phyloP scores from a whole-genome alignment of 1,140 invertebrate genomes.

The Mercenaria mercenaria region DNA sequence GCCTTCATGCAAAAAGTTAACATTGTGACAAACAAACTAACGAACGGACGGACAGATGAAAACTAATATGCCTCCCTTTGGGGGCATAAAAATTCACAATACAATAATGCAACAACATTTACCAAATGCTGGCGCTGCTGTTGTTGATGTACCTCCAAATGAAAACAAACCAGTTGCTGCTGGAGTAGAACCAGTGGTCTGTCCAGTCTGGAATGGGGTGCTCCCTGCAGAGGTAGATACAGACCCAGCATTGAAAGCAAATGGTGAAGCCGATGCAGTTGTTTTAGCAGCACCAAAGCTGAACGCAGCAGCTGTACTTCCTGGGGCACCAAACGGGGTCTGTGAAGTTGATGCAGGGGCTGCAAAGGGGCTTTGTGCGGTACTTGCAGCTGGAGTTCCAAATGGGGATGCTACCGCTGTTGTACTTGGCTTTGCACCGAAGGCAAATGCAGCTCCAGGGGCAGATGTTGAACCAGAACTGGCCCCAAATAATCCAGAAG shows the following conservation, averaged over 20 bases:
- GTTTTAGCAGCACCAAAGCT: not conserved
- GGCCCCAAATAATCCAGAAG: not conserved
- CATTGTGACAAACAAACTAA: too few species aligned
- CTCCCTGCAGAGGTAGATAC: constrained; percentile 14
- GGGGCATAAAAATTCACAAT: too few species aligned
- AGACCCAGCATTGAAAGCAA: constrained; percentile 43
- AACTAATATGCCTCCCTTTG: too few species aligned
- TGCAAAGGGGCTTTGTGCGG: not conserved
- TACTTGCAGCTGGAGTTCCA: constrained; percentile 25
- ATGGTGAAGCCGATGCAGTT: constrained; percentile 24
- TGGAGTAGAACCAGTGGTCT: not conserved
- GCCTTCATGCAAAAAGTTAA: too few species aligned
- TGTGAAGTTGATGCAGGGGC: not conserved
- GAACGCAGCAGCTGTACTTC: not conserved
- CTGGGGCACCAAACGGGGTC: constrained; percentile 4
- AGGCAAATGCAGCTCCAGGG: constrained; percentile 1
- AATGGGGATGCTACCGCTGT: constrained; percentile 6
- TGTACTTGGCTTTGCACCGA: constrained; percentile 14
- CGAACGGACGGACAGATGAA: too few species aligned
- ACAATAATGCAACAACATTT: too few species aligned
- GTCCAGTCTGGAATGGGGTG: not conserved
- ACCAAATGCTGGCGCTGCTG: constrained; percentile 26
- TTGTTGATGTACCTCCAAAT: not conserved
- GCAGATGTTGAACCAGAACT: not conserved
- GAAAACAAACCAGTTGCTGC: constrained; percentile 10